phyloP scores from a whole-genome alignment of 2,888 invertebrate genomes.

The Venusia cambrica region DNA sequence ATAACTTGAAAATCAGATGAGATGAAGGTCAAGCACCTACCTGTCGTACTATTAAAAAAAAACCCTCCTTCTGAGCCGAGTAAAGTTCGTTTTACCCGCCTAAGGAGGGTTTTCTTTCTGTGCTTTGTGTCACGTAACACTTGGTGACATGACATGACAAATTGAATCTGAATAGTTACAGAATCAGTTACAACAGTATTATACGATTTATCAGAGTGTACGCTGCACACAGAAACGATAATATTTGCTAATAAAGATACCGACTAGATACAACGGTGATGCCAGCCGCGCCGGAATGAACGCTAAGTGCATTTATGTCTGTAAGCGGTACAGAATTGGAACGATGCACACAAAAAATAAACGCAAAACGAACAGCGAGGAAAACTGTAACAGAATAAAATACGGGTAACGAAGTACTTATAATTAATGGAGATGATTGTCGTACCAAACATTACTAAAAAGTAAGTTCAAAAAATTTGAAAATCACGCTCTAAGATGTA shows the following conservation, averaged over 20 bases:
- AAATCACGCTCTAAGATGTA: too few species aligned
- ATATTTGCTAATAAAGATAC: slow-evolving; percentile 13
- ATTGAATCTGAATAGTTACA: slow-evolving; percentile 5
- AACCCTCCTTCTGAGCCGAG: too few species aligned
- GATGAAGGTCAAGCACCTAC: too few species aligned
- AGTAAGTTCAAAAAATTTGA: too few species aligned
- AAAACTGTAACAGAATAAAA: too few species aligned
- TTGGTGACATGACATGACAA: not conserved
- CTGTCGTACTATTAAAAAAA: too few species aligned
- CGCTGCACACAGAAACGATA: slow-evolving; percentile 12
- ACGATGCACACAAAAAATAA: slow-evolving; percentile 1
- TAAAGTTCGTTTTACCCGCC: too few species aligned
- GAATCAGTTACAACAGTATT: slow-evolving; percentile 3
- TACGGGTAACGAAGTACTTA: too few species aligned
- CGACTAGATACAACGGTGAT: slow-evolving; percentile 9
- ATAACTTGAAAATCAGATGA: too few species aligned
- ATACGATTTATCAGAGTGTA: slow-evolving; percentile 14
- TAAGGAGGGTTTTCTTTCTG: too few species aligned
- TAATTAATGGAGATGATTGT: too few species aligned
- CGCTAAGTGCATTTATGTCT: slow-evolving; percentile 7
- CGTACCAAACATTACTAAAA: too few species aligned
- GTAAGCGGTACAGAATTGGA: slow-evolving; percentile 10
- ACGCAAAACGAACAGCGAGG: slow-evolving; percentile 7
- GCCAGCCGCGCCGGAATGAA: slow-evolving; percentile 8
- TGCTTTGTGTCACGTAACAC: slow-evolving; percentile 18